Evolutionary conservation across 2,888 invertebrate genomes (phyloP), one percentile per base, ranked within the genome.

Genomic region (Sclerodermus sp.): DNA sequence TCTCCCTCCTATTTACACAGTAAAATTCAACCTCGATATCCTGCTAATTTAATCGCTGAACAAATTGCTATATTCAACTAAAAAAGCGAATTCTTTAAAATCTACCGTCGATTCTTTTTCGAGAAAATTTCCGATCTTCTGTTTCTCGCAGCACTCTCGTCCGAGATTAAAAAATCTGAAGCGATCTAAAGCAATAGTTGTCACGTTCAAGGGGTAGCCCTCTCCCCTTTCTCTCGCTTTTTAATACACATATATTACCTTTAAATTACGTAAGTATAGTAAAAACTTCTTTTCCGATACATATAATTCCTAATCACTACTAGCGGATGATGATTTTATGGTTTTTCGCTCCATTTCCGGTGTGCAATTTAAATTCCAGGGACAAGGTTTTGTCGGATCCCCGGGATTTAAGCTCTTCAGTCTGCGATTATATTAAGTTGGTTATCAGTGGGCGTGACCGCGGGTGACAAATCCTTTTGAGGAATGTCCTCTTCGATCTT

Each of bases 391-490:
- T 3, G 23, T 23, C 23, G 8, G n/a, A 23, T 23, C 23, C 3
- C 3, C 23, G 23, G 8, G 23, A 23, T 3, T 5, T 5, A 23
- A 23, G 23, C 8, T 29, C 49, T 61, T 75, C 71, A 77, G 62
- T 77, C 75, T 39, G 71, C 69, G 49, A 67, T 73, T 51, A 68
- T 62, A 47, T 77, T 73, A 39, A 77, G 65, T 49, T 77, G 77
- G 64, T 77, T 77, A 41, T 77, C 77, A 47, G 68, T 71, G 41
- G 71, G 67, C 3, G 68, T 49, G 8, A 68, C 66, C 16, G 76
- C 60, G 42, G 83, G 82, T 63, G 83, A 82, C 62, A 81, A 75
- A 43, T 82, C 82, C 64, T 84, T 82, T 68, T 80, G 74, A 70
- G 83, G 82, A 42, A 72, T 70, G 52, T 73, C 73, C 41, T 72